A percentile compares a stretch with the other conserved stretches of the same genome.
Evolutionary conservation across 2,888 invertebrate species (phyloP).

Genomic region (Drosophila infuscata): DNA sequence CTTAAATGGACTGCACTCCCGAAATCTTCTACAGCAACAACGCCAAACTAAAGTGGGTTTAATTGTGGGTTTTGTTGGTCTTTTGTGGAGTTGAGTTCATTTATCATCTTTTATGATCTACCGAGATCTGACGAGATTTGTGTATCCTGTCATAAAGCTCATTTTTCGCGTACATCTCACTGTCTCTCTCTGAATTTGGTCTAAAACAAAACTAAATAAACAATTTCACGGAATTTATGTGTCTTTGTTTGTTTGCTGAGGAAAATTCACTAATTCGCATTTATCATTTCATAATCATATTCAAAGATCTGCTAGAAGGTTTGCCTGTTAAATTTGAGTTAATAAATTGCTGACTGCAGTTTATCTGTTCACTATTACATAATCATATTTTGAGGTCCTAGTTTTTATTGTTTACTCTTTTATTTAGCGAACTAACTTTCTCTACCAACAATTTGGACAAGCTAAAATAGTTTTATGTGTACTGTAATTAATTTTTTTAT

Average conservation of each 20-base stretch:
- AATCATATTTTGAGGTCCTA: background rate
- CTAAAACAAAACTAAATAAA: constrained; percentile 51
- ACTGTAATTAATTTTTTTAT: background rate
- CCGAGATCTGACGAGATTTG: constrained; percentile 69
- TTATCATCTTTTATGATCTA: constrained; percentile 58
- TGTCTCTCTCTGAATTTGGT: constrained; percentile 28
- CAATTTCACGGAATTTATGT: constrained; percentile 63
- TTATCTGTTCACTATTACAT: background rate
- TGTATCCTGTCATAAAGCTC: constrained; percentile 71
- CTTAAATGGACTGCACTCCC: constrained; percentile 54
- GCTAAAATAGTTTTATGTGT: background rate
- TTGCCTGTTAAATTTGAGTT: constrained; percentile 16
- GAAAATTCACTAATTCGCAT: constrained; percentile 59
- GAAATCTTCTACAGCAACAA: constrained; percentile 47
- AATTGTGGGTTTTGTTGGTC: constrained; percentile 54
- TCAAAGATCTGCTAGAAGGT: constrained; percentile 23
- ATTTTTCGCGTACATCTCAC: constrained; percentile 43
- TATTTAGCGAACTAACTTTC: background rate
- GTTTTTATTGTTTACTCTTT: background rate
- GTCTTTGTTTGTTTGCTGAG: constrained; percentile 56
- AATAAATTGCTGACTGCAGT: constrained; percentile 23
- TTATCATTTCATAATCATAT: constrained; percentile 43
- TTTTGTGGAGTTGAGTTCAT: constrained; percentile 37
- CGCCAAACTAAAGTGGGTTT: constrained; percentile 34
- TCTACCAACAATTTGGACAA: background rate